Evolutionary conservation across 2,888 invertebrate species (phyloP).

Genomic region (Ceramica pisi): DNA sequence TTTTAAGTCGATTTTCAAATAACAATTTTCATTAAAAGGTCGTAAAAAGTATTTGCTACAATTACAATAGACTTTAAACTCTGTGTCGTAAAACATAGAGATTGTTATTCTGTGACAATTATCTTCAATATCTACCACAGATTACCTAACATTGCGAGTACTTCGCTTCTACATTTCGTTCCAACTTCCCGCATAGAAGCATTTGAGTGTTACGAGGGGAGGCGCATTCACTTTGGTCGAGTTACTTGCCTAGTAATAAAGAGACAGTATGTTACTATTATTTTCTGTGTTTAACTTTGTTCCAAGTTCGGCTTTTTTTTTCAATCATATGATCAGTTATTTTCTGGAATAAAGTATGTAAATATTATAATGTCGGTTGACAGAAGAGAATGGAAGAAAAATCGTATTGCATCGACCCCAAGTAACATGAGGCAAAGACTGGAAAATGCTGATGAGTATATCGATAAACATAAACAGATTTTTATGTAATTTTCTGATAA

Average conservation of each 20-base stretch:
- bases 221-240: conserved; percentile 11
- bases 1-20: background rate
- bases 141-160: conserved; percentile 30
- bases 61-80: background rate
- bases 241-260: conserved; percentile 15
- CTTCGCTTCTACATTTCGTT: conserved; percentile 22
- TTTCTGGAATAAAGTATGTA: too few species aligned
- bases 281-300: background rate
- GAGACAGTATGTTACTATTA: background rate
- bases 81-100: background rate
- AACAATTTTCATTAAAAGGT: background rate
- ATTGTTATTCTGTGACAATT: background rate
- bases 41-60: background rate
- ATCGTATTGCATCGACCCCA: too few species aligned
- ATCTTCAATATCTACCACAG: background rate
- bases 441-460: too few species aligned
- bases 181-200: conserved; percentile 39
- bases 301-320: background rate
- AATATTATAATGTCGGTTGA: too few species aligned
- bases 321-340: too few species aligned
- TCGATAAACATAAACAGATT: too few species aligned
- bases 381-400: too few species aligned
- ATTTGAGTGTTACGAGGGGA: conserved; percentile 31
- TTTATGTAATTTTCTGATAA: too few species aligned
- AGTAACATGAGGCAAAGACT: too few species aligned